Evolutionary conservation across 2,888 invertebrate genomes (phyloP).

Genomic region (Myopa tessellatipennis): DNA sequence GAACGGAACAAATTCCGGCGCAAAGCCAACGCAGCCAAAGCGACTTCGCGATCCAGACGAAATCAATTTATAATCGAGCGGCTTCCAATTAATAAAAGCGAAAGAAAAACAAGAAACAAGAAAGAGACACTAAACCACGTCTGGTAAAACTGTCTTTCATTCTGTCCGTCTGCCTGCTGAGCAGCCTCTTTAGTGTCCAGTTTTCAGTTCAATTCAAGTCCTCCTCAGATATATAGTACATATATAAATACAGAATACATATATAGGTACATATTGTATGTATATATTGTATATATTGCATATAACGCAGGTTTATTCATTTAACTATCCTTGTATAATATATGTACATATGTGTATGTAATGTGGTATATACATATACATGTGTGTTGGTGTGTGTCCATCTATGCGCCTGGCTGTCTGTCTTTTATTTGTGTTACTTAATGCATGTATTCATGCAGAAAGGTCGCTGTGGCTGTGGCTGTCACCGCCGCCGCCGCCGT

Average conservation of each 20-base stretch:
- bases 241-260: too few relatives aligned
- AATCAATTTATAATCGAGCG: not conserved
- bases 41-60: not conserved
- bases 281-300: too few relatives aligned
- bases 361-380: not conserved
- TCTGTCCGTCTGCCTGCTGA: not conserved
- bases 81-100: not conserved
- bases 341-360: too few relatives aligned
- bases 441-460: not conserved
- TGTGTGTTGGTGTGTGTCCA: not conserved
- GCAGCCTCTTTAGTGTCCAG: not conserved
- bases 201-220: not conserved
- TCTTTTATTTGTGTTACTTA: constrained; percentile 5
- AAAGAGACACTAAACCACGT: not conserved
- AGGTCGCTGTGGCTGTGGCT: not conserved
- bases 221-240: too few relatives aligned
- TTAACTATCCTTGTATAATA: not conserved
- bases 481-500: not conserved
- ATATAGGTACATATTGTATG: too few relatives aligned
- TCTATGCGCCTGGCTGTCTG: not conserved
- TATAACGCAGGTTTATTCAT: not conserved
- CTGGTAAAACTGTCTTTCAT: not conserved
- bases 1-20: not conserved
- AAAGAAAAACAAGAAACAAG: not conserved
- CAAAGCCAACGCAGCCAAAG: not conserved